These are phyloP conservation scores for Pantherophis alleghaniensis DNA, from an alignment of 2,797 vertebrate species.

Conservation along the genomic window DNA sequence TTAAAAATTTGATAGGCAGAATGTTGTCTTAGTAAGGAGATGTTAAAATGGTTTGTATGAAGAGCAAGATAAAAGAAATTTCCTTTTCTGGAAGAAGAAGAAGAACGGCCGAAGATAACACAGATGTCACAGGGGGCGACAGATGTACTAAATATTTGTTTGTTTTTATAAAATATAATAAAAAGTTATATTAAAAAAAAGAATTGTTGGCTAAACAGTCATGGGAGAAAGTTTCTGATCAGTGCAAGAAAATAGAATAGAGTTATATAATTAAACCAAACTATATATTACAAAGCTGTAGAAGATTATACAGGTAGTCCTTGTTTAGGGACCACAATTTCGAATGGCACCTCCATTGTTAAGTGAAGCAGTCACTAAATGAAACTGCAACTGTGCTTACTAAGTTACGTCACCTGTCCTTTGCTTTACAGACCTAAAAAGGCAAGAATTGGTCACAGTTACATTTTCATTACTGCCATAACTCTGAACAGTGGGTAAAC, in stretches of 20 bases:
- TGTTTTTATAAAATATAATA: too few relatives aligned
- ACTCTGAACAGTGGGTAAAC: neutral
- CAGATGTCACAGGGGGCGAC: too few relatives aligned
- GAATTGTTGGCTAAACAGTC: constrained; percentile 23
- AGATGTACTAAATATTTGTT: too few relatives aligned
- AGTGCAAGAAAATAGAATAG: neutral
- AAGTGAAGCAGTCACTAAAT: neutral
- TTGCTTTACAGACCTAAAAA: neutral
- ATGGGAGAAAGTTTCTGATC: neutral
- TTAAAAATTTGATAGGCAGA: too few relatives aligned
- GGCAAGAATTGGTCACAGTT: neutral
- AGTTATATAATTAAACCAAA: constrained; percentile 24
- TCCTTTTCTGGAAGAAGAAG: too few relatives aligned
- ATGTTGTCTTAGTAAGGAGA: too few relatives aligned
- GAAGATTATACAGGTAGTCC: constrained; percentile 8
- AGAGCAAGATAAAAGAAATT: too few relatives aligned
- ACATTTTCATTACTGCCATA: neutral
- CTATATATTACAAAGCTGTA: constrained; percentile 42
- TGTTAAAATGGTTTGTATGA: too few relatives aligned
- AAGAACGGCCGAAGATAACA: too few relatives aligned
- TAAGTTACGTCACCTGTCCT: neutral
- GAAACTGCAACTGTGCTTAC: neutral
- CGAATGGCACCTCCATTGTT: neutral
- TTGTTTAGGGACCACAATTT: neutral
- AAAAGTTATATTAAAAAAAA: neutral